Evolutionary conservation across 1,140 invertebrate genomes (phyloP).

Genomic region (Ceratosolen fusciceps): DNA sequence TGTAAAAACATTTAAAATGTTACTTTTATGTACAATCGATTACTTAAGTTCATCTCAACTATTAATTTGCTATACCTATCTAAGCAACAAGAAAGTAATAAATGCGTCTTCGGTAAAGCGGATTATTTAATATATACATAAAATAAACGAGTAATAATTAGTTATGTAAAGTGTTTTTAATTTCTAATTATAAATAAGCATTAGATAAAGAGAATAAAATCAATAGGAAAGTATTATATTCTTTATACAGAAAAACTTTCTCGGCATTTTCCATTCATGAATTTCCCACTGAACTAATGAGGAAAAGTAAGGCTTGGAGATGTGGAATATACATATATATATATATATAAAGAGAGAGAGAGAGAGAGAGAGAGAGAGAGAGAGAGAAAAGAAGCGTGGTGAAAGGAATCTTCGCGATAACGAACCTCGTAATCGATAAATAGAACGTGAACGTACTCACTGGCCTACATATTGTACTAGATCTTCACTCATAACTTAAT

Average conservation of each 20-base stretch:
- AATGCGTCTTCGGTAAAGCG: no score
- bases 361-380: neutral
- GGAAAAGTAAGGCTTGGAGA: neutral
- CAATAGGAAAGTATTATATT: no score
- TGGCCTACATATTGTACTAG: constrained; percentile 24
- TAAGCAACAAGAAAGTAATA: no score
- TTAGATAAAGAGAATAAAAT: no score
- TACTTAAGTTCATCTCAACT: no score
- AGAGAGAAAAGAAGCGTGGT: neutral
- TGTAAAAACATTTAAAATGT: no score
- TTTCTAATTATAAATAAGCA: no score
- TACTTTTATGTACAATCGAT: no score
- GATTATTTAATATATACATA: no score
- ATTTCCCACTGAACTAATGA: neutral
- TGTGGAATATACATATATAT: neutral
- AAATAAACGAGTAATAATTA: no score
- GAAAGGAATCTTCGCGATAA: constrained; percentile 48
- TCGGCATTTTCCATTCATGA: constrained; percentile 34
- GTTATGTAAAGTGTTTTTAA: no score
- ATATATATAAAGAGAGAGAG: neutral
- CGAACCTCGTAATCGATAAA: constrained; percentile 45
- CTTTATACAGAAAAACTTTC: constrained; percentile 36
- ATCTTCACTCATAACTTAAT: neutral
- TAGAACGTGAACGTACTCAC: constrained; percentile 21
- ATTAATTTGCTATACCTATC: no score